Evolutionary conservation across 2,797 vertebrate species (phyloP).

Genomic region (Cirrhinus mrigala): DNA sequence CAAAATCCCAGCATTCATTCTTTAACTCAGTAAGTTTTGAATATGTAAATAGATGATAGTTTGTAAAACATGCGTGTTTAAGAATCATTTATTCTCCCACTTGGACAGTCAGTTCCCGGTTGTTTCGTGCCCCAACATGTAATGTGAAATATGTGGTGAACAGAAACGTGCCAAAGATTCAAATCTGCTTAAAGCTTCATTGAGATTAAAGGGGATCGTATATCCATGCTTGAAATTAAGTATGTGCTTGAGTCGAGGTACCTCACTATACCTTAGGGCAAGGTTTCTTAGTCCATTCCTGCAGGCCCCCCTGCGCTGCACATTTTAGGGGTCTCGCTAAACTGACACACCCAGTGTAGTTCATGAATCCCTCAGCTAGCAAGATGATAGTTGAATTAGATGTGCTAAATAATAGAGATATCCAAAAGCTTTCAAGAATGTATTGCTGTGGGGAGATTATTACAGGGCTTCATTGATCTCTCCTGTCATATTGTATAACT

Average conservation of each 20-base stretch:
- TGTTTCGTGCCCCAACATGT: conserved; percentile 82
- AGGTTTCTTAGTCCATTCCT: not conserved
- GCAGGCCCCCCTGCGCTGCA: not conserved
- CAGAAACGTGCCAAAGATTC: conserved; percentile 65
- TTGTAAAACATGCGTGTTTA: not conserved
- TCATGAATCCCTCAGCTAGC: not conserved
- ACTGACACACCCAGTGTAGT: not conserved
- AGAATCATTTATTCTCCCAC: not conserved
- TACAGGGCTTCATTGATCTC: not conserved
- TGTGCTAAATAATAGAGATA: not conserved
- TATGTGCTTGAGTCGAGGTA: conserved; percentile 14
- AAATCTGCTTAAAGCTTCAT: conserved; percentile 61
- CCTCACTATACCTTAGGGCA: conserved; percentile 15
- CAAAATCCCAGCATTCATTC: not conserved
- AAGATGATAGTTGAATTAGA: conserved; percentile 3
- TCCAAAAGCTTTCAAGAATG: conserved; percentile 11
- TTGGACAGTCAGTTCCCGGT: conserved; percentile 65
- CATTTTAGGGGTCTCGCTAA: not conserved
- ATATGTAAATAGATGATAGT: not conserved
- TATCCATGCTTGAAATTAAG: conserved; percentile 8
- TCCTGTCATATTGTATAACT: conserved; percentile 12
- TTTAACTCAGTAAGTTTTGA: not conserved
- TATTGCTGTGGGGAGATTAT: not conserved
- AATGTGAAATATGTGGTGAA: conserved; percentile 70
- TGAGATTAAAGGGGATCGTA: conserved; percentile 43